These are phyloP conservation scores for Sesia bembeciformis DNA, from an alignment of 2,888 invertebrate species.

Conservation along the genomic window DNA sequence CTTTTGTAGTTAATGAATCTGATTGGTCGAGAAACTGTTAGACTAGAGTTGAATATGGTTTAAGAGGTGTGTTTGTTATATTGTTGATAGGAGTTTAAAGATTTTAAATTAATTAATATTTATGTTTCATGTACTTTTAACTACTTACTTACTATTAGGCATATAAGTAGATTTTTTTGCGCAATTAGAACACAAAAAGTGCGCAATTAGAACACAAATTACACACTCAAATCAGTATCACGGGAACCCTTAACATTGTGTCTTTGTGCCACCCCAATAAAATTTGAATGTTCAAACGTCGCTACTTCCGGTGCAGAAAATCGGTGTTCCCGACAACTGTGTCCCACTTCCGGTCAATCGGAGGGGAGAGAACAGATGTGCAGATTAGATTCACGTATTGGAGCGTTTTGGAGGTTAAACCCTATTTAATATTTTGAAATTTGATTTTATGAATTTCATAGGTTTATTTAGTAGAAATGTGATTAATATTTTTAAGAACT, in stretches of 20 bases:
- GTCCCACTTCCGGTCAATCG: slow-evolving; percentile 64
- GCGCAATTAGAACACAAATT: background rate
- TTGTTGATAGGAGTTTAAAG: too few species aligned
- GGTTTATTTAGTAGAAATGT: too few species aligned
- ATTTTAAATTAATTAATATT: too few species aligned
- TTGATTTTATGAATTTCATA: background rate
- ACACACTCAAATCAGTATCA: slow-evolving; percentile 11
- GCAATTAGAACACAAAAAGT: background rate
- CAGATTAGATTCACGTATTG: slow-evolving; percentile 62
- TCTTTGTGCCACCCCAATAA: slow-evolving; percentile 60
- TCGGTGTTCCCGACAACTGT: slow-evolving; percentile 68
- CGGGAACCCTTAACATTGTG: slow-evolving; percentile 34
- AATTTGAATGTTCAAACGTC: slow-evolving; percentile 69
- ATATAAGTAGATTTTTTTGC: too few species aligned
- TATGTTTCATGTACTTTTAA: too few species aligned
- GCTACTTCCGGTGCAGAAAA: slow-evolving; percentile 71
- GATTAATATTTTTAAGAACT: too few species aligned
- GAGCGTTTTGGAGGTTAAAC: slow-evolving; percentile 45
- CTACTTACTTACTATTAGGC: too few species aligned
- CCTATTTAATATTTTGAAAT: slow-evolving; percentile 31
- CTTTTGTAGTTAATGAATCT: too few species aligned
- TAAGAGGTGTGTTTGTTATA: too few species aligned
- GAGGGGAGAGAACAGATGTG: slow-evolving; percentile 66
- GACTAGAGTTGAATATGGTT: too few species aligned
- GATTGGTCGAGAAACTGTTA: too few species aligned